Evolutionary conservation across 2,888 invertebrate genomes (phyloP).

Genomic region (Ormyrus rosae): DNA sequence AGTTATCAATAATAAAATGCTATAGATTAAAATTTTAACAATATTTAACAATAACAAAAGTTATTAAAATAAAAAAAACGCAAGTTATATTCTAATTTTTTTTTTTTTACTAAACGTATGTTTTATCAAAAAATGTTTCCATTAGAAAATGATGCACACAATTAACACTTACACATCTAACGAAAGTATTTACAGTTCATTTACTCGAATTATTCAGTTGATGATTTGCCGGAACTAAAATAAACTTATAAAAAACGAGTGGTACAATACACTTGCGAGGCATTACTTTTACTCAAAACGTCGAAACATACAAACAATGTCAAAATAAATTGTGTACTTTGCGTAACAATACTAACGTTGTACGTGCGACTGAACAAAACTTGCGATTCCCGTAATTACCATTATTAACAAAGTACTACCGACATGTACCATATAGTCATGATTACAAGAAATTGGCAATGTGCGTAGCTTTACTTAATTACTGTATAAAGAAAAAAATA

Average conservation of each 20-base stretch:
- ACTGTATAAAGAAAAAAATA: constrained; percentile 15
- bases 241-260: not conserved
- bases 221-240: not conserved
- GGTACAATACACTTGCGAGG: constrained; percentile 1
- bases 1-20: not conserved
- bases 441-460: not conserved
- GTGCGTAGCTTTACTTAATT: constrained; percentile 21
- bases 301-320: constrained; percentile 31
- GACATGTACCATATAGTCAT: constrained; percentile 20
- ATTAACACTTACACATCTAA: not conserved
- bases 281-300: constrained; percentile 23
- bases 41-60: not conserved
- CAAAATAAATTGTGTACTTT: constrained; percentile 36
- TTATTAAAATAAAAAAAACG: no score
- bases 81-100: no score
- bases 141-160: no score
- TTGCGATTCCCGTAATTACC: constrained; percentile 22
- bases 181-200: constrained; percentile 26
- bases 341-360: constrained; percentile 42
- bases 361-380: constrained; percentile 36
- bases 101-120: no score
- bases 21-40: constrained; percentile 48
- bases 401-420: constrained; percentile 7
- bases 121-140: no score
- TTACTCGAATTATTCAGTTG: not conserved